These are phyloP conservation scores for Prolemur simus DNA, from an alignment of 2,113 vertebrate species.

Conservation along the genomic window DNA sequence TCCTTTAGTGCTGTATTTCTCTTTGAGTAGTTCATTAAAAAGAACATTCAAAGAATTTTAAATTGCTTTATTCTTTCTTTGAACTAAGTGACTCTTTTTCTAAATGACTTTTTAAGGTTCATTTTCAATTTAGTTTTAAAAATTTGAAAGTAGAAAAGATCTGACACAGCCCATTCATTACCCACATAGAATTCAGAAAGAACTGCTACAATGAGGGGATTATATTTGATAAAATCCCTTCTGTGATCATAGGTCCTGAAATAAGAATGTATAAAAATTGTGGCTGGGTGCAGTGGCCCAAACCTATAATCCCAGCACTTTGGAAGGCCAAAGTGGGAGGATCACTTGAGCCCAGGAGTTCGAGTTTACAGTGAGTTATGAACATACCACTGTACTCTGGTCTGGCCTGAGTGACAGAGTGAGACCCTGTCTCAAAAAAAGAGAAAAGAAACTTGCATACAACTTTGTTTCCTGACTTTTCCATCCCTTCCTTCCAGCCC, in stretches of 20 bases:
- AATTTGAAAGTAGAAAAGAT: neutral
- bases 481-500: neutral
- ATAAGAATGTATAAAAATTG: neutral
- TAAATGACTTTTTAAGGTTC: conserved; percentile 22
- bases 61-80: neutral
- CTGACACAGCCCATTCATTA: neutral
- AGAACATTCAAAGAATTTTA: neutral
- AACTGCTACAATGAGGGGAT: neutral
- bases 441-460: neutral
- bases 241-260: neutral
- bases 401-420: too few species aligned
- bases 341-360: too few species aligned
- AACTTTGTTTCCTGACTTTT: neutral
- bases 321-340: too few species aligned
- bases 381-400: too few species aligned
- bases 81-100: neutral
- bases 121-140: conserved; percentile 53
- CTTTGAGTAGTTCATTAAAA: conserved; percentile 47
- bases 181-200: neutral
- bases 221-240: neutral
- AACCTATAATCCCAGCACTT: too few species aligned
- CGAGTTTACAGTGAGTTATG: too few species aligned
- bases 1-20: neutral
- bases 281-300: too few species aligned
- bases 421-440: too few species aligned